phyloP scores from a whole-genome alignment of 2,113 vertebrate genomes.

The Pelecanus crispus region DNA sequence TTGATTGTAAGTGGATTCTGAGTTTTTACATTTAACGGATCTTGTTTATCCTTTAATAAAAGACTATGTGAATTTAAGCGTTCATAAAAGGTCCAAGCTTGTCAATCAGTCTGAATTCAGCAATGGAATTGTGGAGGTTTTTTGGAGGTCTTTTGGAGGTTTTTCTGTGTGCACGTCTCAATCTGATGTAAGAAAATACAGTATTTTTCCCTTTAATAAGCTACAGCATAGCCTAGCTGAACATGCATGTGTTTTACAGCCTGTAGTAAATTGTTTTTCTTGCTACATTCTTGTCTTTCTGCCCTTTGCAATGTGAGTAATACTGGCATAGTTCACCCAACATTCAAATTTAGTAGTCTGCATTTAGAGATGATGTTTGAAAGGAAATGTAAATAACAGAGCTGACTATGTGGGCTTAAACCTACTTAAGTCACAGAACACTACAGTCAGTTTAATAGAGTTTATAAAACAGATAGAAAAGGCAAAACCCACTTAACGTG shows the following conservation, averaged over 20 bases:
- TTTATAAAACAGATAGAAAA: not conserved
- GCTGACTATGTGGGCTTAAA: not conserved
- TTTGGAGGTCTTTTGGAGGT: not conserved
- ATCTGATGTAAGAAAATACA: not conserved
- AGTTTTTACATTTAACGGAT: not conserved
- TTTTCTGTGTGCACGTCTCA: not conserved
- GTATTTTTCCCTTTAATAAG: not conserved
- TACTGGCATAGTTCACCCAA: not conserved
- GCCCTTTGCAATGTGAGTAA: constrained; percentile 5
- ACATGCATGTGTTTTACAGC: constrained; percentile 7
- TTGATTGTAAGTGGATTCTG: not conserved
- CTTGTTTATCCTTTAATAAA: not conserved
- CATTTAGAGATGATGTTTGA: not conserved
- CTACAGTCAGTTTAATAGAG: not conserved
- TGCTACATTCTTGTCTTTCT: constrained; percentile 53
- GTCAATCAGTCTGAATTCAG: not conserved
- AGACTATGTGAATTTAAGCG: not conserved
- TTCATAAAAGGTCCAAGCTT: not conserved
- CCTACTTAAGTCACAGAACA: not conserved
- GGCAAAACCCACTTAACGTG: not conserved
- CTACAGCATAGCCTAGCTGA: constrained; percentile 13
- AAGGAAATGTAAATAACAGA: not conserved
- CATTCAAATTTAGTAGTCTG: not conserved
- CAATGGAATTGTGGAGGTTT: not conserved
- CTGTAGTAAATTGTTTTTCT: constrained; percentile 46